These are phyloP conservation scores for Eristalis arbustorum DNA, from an alignment of 2,888 invertebrate genomes.

Conservation along the genomic window DNA sequence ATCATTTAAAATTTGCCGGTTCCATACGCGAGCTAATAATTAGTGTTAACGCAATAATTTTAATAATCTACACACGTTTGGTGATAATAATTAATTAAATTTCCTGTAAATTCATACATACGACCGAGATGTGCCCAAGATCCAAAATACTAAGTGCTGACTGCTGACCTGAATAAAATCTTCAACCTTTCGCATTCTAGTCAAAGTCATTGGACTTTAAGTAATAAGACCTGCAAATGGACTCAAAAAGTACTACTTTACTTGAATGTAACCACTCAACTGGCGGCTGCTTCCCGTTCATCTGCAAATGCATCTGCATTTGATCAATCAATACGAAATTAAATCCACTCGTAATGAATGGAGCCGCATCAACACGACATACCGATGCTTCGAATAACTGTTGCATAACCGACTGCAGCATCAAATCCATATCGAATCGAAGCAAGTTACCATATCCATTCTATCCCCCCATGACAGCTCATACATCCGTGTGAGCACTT, in stretches of 20 bases:
- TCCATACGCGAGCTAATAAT: no score
- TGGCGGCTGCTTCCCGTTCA: not conserved
- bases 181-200: not conserved
- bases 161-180: not conserved
- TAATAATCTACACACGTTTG: no score
- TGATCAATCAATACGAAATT: constrained; percentile 36
- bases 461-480: not conserved
- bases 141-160: not conserved
- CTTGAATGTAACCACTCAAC: not conserved
- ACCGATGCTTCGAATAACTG: constrained; percentile 14
- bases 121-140: no score
- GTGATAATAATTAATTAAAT: no score
- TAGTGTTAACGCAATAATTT: no score
- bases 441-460: constrained; percentile 13
- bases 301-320: constrained; percentile 30
- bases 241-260: not conserved
- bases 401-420: constrained; percentile 40
- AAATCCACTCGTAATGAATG: constrained; percentile 19
- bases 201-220: not conserved
- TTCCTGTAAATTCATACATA: no score
- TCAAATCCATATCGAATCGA: constrained; percentile 14
- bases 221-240: not conserved
- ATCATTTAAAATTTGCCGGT: no score
- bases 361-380: constrained; percentile 6
- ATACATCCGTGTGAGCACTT: not conserved